A percentile compares a stretch with the other conserved stretches of the same genome.
phyloP scores from a whole-genome alignment of 2,888 invertebrate species.

The Spodoptera littoralis region DNA sequence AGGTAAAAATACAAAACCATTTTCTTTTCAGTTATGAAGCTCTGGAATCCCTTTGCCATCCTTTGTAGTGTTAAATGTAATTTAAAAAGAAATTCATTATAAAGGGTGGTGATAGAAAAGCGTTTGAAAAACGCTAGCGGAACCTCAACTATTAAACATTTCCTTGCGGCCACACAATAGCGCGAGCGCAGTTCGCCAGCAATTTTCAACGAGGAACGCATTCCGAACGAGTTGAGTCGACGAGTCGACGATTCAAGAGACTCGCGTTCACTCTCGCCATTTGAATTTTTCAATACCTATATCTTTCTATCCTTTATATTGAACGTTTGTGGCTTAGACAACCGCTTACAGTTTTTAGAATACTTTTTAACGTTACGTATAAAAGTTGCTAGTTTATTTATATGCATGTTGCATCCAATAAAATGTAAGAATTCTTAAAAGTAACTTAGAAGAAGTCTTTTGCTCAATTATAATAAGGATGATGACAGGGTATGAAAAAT shows the following conservation, averaged over 20 bases:
- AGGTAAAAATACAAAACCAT: too few species aligned
- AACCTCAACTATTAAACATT: slow-evolving; percentile 20
- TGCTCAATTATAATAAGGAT: too few species aligned
- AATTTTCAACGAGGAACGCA: slow-evolving; percentile 23
- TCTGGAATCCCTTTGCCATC: too few species aligned
- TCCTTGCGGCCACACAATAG: slow-evolving; percentile 6
- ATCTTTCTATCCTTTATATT: neutral
- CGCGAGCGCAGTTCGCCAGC: slow-evolving; percentile 3
- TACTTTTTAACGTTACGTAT: neutral
- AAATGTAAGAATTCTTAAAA: too few species aligned
- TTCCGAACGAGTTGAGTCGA: neutral
- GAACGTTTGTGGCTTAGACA: neutral
- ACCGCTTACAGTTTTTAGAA: neutral
- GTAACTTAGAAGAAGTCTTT: too few species aligned
- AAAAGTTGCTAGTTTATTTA: too few species aligned
- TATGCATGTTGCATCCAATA: too few species aligned
- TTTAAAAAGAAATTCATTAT: neutral
- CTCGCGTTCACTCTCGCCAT: neutral
- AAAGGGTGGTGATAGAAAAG: slow-evolving; percentile 2
- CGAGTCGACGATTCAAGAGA: slow-evolving; percentile 11
- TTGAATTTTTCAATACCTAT: slow-evolving; percentile 23
- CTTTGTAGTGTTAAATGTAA: neutral
- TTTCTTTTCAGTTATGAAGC: too few species aligned
- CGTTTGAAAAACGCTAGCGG: slow-evolving; percentile 8
- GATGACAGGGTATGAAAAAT: too few species aligned